phyloP scores from a whole-genome alignment of 2,888 invertebrate species.

The Argynnis bischoffii region DNA sequence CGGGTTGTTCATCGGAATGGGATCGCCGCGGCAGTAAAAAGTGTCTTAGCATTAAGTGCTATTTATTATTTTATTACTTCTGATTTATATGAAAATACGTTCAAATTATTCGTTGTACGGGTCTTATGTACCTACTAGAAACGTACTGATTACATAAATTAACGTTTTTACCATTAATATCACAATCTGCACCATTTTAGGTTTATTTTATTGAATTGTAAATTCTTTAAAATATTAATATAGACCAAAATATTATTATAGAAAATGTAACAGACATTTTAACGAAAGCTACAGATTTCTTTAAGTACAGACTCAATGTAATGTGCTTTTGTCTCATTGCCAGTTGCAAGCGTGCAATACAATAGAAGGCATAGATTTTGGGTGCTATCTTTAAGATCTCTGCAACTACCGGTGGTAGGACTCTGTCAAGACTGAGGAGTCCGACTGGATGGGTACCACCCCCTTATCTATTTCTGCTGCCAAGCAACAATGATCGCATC shows the following conservation, averaged over 20 bases:
- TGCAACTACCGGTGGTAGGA: no score
- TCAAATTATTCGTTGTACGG: slow-evolving; percentile 4
- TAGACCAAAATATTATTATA: not conserved
- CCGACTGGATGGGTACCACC: no score
- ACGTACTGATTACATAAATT: slow-evolving; percentile 24
- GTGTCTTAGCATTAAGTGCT: slow-evolving; percentile 17
- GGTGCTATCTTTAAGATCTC: no score
- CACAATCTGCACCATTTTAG: slow-evolving; percentile 1
- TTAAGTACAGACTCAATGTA: no score
- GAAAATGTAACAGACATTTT: no score
- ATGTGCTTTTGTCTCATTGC: no score
- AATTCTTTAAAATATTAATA: not conserved
- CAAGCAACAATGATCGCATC: no score
- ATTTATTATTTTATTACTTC: slow-evolving; percentile 29
- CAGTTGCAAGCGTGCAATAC: no score
- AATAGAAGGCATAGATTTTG: no score
- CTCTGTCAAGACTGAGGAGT: no score
- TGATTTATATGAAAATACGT: slow-evolving; percentile 19
- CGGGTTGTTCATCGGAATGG: slow-evolving; percentile 26
- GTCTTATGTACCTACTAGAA: not conserved
- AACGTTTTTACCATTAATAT: slow-evolving; percentile 20
- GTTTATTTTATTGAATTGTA: slow-evolving; percentile 7
- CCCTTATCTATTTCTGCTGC: no score
- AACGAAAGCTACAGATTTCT: no score
- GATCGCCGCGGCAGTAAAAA: slow-evolving; percentile 14